A percentile compares a stretch with the other conserved stretches of the same genome.
Conservation (phyloP, 2,888 invertebrate species). For the Lucinisca nassula region DNA sequence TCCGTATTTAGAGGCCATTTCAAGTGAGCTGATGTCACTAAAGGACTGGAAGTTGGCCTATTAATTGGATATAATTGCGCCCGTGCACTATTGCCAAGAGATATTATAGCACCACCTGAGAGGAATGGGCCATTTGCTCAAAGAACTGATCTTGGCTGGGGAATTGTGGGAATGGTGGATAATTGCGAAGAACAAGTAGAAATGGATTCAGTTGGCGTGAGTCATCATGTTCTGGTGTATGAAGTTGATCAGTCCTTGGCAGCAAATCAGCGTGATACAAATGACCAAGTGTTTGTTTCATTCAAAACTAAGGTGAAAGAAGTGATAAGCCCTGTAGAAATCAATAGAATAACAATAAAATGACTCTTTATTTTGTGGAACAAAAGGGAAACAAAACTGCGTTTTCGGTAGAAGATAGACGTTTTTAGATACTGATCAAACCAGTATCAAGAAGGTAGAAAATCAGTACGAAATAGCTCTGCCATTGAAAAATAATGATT, state of each 20-base stretch:
- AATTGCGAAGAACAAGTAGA: conserved; percentile 3
- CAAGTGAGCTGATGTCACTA: conserved; percentile 43
- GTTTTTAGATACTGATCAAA: background rate
- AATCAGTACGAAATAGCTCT: conserved; percentile 28
- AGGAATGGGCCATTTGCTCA: conserved; percentile 48
- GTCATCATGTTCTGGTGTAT: conserved; percentile 20
- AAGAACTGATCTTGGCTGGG: conserved; percentile 60
- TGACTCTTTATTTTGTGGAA: background rate
- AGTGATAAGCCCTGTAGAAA: too few species aligned
- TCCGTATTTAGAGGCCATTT: conserved; percentile 60
- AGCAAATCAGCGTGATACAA: background rate
- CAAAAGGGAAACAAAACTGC: background rate
- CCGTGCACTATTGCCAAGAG: conserved; percentile 55
- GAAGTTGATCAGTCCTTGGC: conserved; percentile 6
- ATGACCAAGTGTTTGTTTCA: background rate
- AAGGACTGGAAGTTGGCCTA: conserved; percentile 63
- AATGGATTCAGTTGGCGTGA: conserved; percentile 18
- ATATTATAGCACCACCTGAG: conserved; percentile 21
- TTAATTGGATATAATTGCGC: conserved; percentile 60
- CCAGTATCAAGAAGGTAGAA: background rate
- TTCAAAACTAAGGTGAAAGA: too few species aligned
- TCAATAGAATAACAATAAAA: background rate
- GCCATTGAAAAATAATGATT: background rate
- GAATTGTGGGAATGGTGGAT: conserved; percentile 39
- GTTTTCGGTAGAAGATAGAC: background rate